These are phyloP conservation scores for Pedionomus torquatus DNA, from an alignment of 2,113 vertebrate species.

Conservation along the genomic window DNA sequence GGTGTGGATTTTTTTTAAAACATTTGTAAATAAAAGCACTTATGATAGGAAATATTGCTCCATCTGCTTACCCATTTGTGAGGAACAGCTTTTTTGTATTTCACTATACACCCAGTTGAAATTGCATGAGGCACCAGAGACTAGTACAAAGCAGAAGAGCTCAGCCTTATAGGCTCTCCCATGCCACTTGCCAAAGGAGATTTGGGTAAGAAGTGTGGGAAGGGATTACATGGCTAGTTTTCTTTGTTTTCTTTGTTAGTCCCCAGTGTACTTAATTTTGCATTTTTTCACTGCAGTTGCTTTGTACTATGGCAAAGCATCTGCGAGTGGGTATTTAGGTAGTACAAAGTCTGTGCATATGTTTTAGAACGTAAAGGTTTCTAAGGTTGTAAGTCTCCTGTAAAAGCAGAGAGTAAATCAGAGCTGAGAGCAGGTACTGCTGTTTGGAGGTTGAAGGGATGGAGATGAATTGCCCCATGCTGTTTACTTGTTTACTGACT, in stretches of 20 bases:
- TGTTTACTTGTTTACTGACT: background rate
- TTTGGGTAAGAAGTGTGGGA: constrained; percentile 66
- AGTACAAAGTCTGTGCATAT: background rate
- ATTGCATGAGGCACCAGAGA: constrained; percentile 41
- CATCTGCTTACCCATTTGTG: constrained; percentile 49
- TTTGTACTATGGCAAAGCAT: background rate
- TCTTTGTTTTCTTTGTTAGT: constrained; percentile 53
- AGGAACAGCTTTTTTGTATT: constrained; percentile 37
- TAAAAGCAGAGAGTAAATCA: background rate
- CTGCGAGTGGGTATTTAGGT: constrained; percentile 1
- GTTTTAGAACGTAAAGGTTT: background rate
- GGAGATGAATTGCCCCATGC: background rate
- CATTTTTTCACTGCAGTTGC: background rate
- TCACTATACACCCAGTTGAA: constrained; percentile 10
- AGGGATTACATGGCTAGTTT: constrained; percentile 29
- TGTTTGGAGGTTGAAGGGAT: background rate
- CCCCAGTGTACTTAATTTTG: constrained; percentile 11
- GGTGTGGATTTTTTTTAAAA: background rate
- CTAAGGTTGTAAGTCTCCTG: background rate
- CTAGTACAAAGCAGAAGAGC: constrained; percentile 23
- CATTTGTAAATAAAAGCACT: constrained; percentile 23
- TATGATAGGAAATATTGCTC: constrained; percentile 52
- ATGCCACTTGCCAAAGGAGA: constrained; percentile 50
- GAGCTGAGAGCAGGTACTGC: background rate
- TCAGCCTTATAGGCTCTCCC: constrained; percentile 20